Conservation (phyloP, 1,140 invertebrate species). For the Phortica variegata region DNA sequence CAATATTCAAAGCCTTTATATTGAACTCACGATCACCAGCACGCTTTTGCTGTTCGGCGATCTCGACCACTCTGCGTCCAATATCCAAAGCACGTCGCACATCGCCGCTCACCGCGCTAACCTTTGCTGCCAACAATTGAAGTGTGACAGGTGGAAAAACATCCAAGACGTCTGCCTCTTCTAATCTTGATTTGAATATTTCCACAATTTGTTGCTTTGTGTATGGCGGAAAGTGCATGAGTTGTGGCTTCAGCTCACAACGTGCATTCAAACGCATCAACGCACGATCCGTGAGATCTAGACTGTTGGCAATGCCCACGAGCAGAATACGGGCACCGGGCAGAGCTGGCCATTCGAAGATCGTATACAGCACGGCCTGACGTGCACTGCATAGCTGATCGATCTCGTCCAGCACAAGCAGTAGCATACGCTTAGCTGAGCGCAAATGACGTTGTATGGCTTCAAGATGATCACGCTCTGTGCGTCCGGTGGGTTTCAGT, state of each 20-base stretch:
- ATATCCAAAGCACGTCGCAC: constrained; percentile 90
- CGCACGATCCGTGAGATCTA: constrained; percentile 91
- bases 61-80: constrained; percentile 81
- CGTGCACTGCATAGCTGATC: constrained; percentile 80
- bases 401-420: constrained; percentile 94
- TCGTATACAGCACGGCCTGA: constrained; percentile 85
- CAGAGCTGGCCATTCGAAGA: constrained; percentile 90
- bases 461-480: constrained; percentile 64
- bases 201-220: constrained; percentile 83
- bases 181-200: constrained; percentile 79
- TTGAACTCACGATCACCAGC: constrained; percentile 37
- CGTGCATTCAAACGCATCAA: constrained; percentile 81
- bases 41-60: constrained; percentile 64
- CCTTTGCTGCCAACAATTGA: constrained; percentile 89
- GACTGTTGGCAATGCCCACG: constrained; percentile 93
- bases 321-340: constrained; percentile 73
- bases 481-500: constrained; percentile 59
- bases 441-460: constrained; percentile 69
- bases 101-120: constrained; percentile 92
- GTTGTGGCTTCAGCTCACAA: constrained; percentile 67
- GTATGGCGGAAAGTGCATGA: constrained; percentile 93
- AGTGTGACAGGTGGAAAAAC: constrained; percentile 80
- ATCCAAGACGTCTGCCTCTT: constrained; percentile 67
- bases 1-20: constrained; percentile 30
- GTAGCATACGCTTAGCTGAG: constrained; percentile 69